A percentile compares a stretch with the other conserved stretches of the same genome.
Evolutionary conservation across 2,797 vertebrate genomes (phyloP).

Genomic region (Carcharodon carcharias): DNA sequence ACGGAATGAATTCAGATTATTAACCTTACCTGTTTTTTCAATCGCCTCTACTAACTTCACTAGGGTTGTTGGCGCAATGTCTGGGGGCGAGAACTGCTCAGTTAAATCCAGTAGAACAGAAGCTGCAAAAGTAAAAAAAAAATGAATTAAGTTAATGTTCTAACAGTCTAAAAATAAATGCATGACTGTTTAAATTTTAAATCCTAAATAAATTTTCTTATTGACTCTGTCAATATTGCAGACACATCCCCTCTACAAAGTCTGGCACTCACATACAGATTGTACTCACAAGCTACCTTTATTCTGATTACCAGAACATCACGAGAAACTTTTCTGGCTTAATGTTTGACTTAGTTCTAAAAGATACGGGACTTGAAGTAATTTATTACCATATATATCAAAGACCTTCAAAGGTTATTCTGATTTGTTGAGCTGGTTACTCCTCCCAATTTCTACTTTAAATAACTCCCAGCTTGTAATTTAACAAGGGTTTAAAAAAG

Average conservation of each 20-base stretch:
- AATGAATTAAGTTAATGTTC: background rate
- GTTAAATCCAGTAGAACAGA: conserved; percentile 74
- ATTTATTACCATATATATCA: background rate
- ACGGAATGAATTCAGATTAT: background rate
- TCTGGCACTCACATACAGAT: background rate
- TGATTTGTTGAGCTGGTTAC: background rate
- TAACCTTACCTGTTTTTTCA: conserved; percentile 80
- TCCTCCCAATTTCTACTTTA: background rate
- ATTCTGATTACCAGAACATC: background rate
- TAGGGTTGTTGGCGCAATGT: conserved; percentile 74
- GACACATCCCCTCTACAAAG: conserved; percentile 22
- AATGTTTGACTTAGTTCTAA: conserved; percentile 22
- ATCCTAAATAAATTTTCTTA: conserved; percentile 41
- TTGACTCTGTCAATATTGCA: conserved; percentile 40
- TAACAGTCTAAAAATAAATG: conserved; percentile 34
- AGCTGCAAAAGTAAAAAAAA: conserved; percentile 51
- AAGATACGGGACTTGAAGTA: background rate
- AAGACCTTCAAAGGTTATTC: conserved; percentile 8
- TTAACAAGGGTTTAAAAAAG: background rate
- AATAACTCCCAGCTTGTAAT: background rate
- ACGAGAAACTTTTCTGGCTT: conserved; percentile 14
- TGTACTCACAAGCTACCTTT: background rate
- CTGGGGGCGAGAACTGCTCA: conserved; percentile 83
- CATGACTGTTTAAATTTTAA: conserved; percentile 41
- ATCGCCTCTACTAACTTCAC: conserved; percentile 78